Base-by-base conservation (phyloP, 64 coral and sea anemone species). In the Montipora cactus region DNA sequence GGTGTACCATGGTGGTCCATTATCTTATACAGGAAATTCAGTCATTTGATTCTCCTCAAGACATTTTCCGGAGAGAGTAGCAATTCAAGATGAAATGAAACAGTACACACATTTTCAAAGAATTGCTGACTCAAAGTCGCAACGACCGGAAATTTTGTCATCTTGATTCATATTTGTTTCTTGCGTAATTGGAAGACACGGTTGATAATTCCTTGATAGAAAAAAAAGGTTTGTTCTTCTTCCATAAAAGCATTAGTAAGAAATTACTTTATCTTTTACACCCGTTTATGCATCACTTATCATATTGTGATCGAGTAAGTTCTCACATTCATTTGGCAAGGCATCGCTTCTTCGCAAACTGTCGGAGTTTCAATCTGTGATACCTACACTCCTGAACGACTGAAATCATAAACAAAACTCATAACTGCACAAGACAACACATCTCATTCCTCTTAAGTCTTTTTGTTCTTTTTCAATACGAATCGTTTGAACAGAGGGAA, bases 11-110 rank as follows among this genome's bases (percentile, higher is more conserved):
- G 82, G 82, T 86, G 82, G 82, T 86, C 82, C 82, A 86, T 86
- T 86, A 86, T 86, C 82, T 11, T 68, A 86, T 86, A 86, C 82
- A 86, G 82, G 82, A 86, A 86, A 12, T 64, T 10, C 47, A 86
- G 82, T 45, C 71, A 86, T 86, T 86, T 50, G 82, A 50, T 70
- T 67, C 64, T 15, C 67, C 82, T 86, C 46, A 59, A 72, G 82
- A 50, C 18, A 28, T 21, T 86, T 86, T 86, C 82, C 82, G 82
- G 82, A 70, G 82, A 8, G 82, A 8, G 10, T 6, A 71, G 59
- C 64, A 8, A 84, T 51, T 45, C 48, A 47, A 86, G 45, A 71
- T 72, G n/a, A 49, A 71, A 67, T 86, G 82, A 71, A 86, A 52
- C 46, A 22, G 64, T 20, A 72, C 59, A 86, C 64, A 70, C 18